Base-by-base conservation (phyloP, 2,888 invertebrate genomes). In the Actias luna region DNA sequence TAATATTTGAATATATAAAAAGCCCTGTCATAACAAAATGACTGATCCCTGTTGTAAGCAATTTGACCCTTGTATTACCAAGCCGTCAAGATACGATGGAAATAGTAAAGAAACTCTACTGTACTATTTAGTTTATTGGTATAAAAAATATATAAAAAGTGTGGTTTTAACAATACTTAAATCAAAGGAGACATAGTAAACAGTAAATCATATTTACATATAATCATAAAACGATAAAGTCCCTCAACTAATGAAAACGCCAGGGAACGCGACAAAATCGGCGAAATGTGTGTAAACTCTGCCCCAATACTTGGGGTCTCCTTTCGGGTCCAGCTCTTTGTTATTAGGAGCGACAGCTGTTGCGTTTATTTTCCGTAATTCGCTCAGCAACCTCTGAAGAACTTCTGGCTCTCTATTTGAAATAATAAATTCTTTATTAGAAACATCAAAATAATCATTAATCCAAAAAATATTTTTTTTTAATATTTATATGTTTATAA, bases 231-330 rank as follows among this genome's bases (percentile, higher is more conserved):
- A 46, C 22, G 22, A 22, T 10, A 46, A 46, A 1, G 16, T 29
- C 16, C 7, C 14, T 31, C 52, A 59, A 39, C 63, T 59, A 10
- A 59, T 29, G 10, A 36, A 52, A 10, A 59, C 52, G n/a, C 36
- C 39, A 27, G 35, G 59, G 12, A 59, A 39, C 1, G 63, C 66
- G 29, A 65, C 63, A 63, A 82, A 95, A 80, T 97, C 97, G 0
- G 95, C 96, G 77, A 97, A 98, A 88, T 97, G 97, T 0, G 95
- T 95, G 95, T 96, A 98, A 0, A 95, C 94, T 71, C 97, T 94
- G 67, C 96, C 94, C 96, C 97, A 98, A 69, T 94, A 89, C 69
- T 93, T 93, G 0, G 98, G 98, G 88, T 96, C 93, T 0, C 95
- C 97, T 39, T 87, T 87, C 0, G 93, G 93, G 82, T 97, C 97